phyloP scores from a whole-genome alignment of 2,888 invertebrate species.

The Macaria notata region DNA sequence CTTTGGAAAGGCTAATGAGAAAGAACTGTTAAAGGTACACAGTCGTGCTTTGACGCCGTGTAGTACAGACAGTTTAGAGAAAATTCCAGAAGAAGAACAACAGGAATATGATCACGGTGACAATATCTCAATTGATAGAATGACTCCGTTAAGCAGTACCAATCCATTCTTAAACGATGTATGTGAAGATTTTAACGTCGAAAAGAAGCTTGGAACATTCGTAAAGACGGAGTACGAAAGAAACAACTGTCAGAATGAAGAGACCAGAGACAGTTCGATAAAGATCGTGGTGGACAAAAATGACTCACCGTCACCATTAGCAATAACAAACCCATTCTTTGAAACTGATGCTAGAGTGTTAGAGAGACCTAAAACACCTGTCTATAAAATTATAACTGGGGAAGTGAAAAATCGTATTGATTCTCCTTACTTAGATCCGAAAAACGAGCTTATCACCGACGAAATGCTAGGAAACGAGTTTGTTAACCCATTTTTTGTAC shows the following conservation, averaged over 20 bases:
- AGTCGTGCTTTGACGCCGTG: conserved; percentile 31
- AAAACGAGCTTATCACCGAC: conserved; percentile 41
- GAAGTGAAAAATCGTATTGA: conserved; percentile 52
- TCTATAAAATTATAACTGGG: conserved; percentile 67
- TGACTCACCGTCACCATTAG: conserved; percentile 36
- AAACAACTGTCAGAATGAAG: conserved; percentile 67
- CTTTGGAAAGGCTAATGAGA: background rate
- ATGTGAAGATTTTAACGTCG: conserved; percentile 50
- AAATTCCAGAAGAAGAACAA: conserved; percentile 42
- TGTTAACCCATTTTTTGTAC: conserved; percentile 65
- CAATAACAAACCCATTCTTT: conserved; percentile 55
- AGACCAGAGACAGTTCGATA: conserved; percentile 50
- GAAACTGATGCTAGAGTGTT: conserved; percentile 42
- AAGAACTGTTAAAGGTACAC: conserved; percentile 14
- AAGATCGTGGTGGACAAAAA: conserved; percentile 52
- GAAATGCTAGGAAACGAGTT: conserved; percentile 58
- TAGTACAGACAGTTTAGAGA: conserved; percentile 45
- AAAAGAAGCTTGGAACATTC: conserved; percentile 59
- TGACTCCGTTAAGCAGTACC: conserved; percentile 44
- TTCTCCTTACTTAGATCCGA: conserved; percentile 51
- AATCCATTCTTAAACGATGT: conserved; percentile 64
- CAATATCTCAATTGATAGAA: conserved; percentile 41
- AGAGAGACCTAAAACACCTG: conserved; percentile 67
- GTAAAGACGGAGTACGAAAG: conserved; percentile 67
- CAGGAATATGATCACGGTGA: conserved; percentile 51